Evolutionary conservation across 2,797 vertebrate species (phyloP), one percentile per base, ranked within the genome.

Genomic region (Picus viridis): DNA sequence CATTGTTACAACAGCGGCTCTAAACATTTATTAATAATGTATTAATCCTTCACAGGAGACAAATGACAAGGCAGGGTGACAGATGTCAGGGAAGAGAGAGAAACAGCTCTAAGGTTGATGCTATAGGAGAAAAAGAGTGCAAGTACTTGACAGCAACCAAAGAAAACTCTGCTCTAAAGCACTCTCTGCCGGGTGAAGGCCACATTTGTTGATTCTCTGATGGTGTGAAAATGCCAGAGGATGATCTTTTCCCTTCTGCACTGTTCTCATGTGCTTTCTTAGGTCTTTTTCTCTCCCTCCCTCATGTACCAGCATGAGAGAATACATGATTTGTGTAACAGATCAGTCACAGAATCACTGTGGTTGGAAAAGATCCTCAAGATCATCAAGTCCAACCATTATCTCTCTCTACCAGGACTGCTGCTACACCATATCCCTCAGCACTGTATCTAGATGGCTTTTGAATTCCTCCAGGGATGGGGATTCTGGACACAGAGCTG

Each of bases 321-420:
- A 83, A 73, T 5, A 12, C 0, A 0, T 2, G 12, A 36, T 63
- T 19, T 59, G 30, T 51, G 47, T 2, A 2, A 43, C 0, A 16
- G 18, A 75, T 72, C 49, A 49, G 84, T 91, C 45, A 22, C 45
- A 49, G 47, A 49, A 23, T 49, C 47, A 49, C 47, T 49, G 20
- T 23, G 47, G 47, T 23, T 49, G 47, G 47, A 23, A 49, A 12
- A 49, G 22, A 12, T 11, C 47, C 22, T 23, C 20, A 12, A 49
- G 47, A 49, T 49, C 47, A 49, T 23, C 47, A 49, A 49, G 47
- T 49, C 20, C 20, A 49, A 12, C 6, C 22, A 49, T 49, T 49
- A 49, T 12, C 20, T 49, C 23, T 23, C 47, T 23, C 47, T 47
- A 22, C 19, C 19, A 23, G 41, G 41, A 43, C 41, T 43, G 41